These are phyloP conservation scores for Gryllus bimaculatus DNA, from an alignment of 1,140 invertebrate species.

Conservation along the genomic window DNA sequence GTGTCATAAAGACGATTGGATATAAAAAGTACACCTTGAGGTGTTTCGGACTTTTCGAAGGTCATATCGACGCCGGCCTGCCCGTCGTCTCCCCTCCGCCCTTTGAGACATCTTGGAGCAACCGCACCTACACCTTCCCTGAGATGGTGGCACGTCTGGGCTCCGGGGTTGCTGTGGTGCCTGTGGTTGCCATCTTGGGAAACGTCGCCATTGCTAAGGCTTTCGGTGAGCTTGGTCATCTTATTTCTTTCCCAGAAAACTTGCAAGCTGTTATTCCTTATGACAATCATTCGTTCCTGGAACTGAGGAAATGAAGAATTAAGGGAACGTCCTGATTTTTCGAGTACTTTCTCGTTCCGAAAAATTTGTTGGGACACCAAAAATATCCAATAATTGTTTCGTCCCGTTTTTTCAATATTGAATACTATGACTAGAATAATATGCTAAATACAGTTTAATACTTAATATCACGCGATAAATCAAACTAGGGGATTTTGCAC, in stretches of 20 bases:
- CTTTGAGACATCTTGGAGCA: slow-evolving; percentile 20
- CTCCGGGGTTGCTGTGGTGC: slow-evolving; percentile 36
- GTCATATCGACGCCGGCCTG: slow-evolving; percentile 27
- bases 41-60: not conserved
- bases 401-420: no score
- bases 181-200: slow-evolving; percentile 41
- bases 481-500: no score
- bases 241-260: not conserved
- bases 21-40: no score
- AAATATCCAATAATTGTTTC: no score
- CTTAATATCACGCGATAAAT: no score
- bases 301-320: no score
- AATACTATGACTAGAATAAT: no score
- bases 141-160: slow-evolving; percentile 31
- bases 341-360: no score
- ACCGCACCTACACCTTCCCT: slow-evolving; percentile 21
- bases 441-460: no score
- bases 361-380: no score
- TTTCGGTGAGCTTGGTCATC: slow-evolving; percentile 27
- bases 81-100: slow-evolving; percentile 24
- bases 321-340: no score
- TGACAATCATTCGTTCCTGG: not conserved
- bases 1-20: no score
- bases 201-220: slow-evolving; percentile 42
- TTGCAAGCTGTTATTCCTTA: not conserved